phyloP scores from a whole-genome alignment of 2,797 vertebrate genomes.

The Vipera latastei region DNA sequence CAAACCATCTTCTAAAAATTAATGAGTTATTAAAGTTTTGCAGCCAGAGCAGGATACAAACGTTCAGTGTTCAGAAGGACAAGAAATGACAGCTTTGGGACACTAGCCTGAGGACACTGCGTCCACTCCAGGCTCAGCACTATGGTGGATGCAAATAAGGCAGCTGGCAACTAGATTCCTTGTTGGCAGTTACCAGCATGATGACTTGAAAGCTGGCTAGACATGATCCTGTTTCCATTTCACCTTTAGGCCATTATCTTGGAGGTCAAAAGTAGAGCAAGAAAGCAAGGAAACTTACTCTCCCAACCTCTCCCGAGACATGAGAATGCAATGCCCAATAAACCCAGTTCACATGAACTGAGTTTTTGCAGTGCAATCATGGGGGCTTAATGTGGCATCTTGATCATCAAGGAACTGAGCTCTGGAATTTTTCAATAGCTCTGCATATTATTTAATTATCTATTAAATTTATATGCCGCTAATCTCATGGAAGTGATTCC shows the following conservation, averaged over 20 bases:
- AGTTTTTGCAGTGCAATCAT: not conserved
- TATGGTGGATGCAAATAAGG: conserved; percentile 15
- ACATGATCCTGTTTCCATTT: not conserved
- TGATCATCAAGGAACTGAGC: not conserved
- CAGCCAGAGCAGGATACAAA: conserved; percentile 6
- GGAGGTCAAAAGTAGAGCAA: not conserved
- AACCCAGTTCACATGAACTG: not conserved
- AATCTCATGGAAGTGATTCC: not conserved
- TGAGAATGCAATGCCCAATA: not conserved
- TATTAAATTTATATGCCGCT: not conserved
- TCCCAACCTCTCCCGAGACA: not conserved
- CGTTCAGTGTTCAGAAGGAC: not conserved
- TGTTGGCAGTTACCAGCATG: conserved; percentile 34
- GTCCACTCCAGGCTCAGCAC: not conserved
- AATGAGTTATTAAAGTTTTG: conserved; percentile 27
- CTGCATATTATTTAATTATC: not conserved
- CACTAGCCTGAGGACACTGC: not conserved
- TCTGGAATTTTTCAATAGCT: not conserved
- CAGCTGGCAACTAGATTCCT: conserved; percentile 6
- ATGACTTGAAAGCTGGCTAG: not conserved
- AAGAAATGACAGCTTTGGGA: conserved; percentile 5
- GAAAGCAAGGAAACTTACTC: not conserved
- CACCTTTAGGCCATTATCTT: not conserved
- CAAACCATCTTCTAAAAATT: conserved; percentile 40
- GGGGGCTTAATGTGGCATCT: not conserved